A percentile compares a stretch with the other conserved stretches of the same genome.
Evolutionary conservation across 2,888 invertebrate genomes (phyloP).

Genomic region (Aspidiotus destructor): DNA sequence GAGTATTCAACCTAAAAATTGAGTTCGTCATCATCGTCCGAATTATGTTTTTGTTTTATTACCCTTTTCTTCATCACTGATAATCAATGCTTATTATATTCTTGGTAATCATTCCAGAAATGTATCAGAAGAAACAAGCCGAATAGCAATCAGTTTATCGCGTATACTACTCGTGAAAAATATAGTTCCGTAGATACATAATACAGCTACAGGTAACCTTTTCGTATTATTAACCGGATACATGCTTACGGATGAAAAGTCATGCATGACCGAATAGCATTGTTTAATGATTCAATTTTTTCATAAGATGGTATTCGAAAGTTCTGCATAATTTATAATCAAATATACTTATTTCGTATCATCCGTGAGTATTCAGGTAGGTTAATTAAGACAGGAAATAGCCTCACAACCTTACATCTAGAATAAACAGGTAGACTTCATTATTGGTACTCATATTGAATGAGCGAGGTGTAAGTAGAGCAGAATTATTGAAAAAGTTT

Average conservation of each 20-base stretch:
- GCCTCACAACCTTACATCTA: no score
- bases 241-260: slow-evolving; percentile 25
- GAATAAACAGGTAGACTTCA: no score
- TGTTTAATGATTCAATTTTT: slow-evolving; percentile 27
- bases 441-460: no score
- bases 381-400: neutral
- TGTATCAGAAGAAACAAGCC: no score
- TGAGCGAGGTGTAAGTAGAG: no score
- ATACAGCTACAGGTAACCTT: neutral
- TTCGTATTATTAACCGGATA: slow-evolving; percentile 26
- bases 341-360: slow-evolving; percentile 24
- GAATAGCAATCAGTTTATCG: no score
- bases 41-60: slow-evolving; percentile 6
- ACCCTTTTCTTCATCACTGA: no score
- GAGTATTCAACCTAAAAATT: slow-evolving; percentile 29
- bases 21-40: slow-evolving; percentile 26
- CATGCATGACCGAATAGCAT: slow-evolving; percentile 27
- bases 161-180: no score
- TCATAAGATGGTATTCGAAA: neutral
- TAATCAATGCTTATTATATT: no score
- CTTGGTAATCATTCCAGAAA: no score
- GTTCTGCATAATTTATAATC: slow-evolving; percentile 31
- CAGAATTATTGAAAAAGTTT: no score
- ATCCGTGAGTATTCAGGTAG: neutral
- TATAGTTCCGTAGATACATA: no score